Percentiles rank a stretch among this genome's conserved stretches.
Conservation (phyloP, 2,888 invertebrate species). For the Scaptomyza flava region DNA sequence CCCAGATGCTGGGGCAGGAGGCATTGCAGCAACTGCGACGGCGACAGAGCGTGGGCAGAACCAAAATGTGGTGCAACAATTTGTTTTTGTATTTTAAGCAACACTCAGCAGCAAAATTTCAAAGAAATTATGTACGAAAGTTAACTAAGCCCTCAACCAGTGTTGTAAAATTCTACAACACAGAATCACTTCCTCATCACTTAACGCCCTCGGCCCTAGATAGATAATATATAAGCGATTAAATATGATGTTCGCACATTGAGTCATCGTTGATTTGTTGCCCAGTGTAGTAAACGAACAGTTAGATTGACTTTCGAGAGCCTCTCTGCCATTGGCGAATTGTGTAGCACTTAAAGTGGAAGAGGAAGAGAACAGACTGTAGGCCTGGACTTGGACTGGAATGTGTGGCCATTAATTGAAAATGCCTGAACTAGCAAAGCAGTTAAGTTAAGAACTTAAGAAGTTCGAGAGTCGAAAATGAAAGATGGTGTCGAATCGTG, state of each 20-base stretch:
- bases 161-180: conserved; percentile 1
- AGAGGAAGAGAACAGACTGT: neutral
- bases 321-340: conserved; percentile 68
- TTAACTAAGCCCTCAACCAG: neutral
- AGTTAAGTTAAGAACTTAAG: conserved; percentile 52
- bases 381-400: conserved; percentile 32
- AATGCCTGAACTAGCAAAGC: conserved; percentile 58
- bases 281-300: conserved; percentile 29
- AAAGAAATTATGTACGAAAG: neutral
- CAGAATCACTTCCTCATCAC: neutral
- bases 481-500: conserved; percentile 78
- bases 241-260: conserved; percentile 2
- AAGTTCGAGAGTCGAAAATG: conserved; percentile 58
- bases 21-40: neutral
- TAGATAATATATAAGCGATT: conserved; percentile 6
- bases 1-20: conserved; percentile 16
- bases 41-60: conserved; percentile 5
- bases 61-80: conserved; percentile 28
- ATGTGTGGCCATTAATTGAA: conserved; percentile 79
- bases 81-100: conserved; percentile 35
- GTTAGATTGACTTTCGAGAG: conserved; percentile 35
- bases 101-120: conserved; percentile 6
- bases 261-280: conserved; percentile 7
- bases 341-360: conserved; percentile 44
- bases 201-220: neutral